Evolutionary conservation across 2,888 invertebrate species (phyloP).

Genomic region (Trissoscelio sp.): DNA sequence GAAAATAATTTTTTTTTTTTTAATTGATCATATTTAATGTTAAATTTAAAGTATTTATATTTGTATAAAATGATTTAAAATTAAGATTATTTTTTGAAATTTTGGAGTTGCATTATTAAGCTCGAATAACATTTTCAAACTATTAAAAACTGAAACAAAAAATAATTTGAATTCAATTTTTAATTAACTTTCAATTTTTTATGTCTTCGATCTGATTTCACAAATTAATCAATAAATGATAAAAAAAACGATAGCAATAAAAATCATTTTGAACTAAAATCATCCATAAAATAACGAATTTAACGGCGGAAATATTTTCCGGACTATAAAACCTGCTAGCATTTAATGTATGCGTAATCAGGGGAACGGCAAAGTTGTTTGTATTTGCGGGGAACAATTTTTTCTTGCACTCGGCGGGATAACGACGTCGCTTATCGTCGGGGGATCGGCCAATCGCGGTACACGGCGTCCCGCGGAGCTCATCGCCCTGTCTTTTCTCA

Average conservation of each 20-base stretch:
- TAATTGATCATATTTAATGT: no score
- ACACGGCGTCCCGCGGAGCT: constrained; percentile 46
- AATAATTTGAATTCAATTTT: no score
- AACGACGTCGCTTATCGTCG: constrained; percentile 52
- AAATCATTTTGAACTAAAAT: constrained; percentile 16
- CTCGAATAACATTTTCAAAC: no score
- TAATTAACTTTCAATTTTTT: no score
- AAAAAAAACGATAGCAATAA: not conserved
- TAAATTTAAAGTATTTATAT: no score
- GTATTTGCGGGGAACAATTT: constrained; percentile 48
- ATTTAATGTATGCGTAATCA: constrained; percentile 34
- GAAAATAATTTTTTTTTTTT: no score
- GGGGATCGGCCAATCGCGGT: constrained; percentile 35
- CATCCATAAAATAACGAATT: constrained; percentile 34
- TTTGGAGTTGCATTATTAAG: no score
- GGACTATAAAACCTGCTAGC: constrained; percentile 24
- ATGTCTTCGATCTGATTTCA: no score
- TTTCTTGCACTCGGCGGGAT: constrained; percentile 46
- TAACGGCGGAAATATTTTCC: constrained; percentile 32
- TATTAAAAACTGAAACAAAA: no score
- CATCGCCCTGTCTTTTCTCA: constrained; percentile 53
- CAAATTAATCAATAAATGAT: not conserved
- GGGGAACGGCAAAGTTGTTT: constrained; percentile 45
- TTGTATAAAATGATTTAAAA: no score
- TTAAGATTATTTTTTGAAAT: no score